Evolutionary conservation across 2,888 invertebrate species (phyloP).

Genomic region (Andricus curvator): DNA sequence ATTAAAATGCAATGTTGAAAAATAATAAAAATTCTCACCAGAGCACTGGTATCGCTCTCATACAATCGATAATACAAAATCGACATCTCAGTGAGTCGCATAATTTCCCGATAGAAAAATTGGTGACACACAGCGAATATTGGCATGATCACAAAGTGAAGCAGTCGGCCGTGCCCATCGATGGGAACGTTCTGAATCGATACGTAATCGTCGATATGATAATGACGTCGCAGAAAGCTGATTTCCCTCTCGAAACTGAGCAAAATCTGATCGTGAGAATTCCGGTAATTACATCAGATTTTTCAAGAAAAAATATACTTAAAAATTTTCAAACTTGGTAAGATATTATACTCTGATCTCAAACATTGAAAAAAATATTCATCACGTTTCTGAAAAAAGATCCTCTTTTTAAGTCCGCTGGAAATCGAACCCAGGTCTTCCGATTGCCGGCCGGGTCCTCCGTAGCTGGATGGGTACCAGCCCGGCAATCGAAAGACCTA

Average conservation of each 20-base stretch:
- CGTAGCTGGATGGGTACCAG: no score
- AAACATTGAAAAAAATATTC: neutral
- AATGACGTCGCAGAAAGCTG: slow-evolving; percentile 49
- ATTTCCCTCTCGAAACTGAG: slow-evolving; percentile 52
- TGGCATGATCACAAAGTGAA: slow-evolving; percentile 81
- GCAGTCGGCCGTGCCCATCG: slow-evolving; percentile 76
- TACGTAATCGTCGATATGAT: slow-evolving; percentile 75
- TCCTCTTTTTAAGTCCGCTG: no score
- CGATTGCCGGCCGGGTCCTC: no score
- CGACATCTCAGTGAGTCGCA: slow-evolving; percentile 80
- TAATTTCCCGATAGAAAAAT: slow-evolving; percentile 83
- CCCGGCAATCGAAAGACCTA: no score
- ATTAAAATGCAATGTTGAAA: no score
- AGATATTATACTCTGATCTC: neutral
- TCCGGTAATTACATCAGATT: neutral
- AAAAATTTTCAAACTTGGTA: neutral
- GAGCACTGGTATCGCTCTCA: slow-evolving; percentile 52
- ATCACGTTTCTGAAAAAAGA: no score
- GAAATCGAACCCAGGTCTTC: no score
- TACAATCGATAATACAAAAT: slow-evolving; percentile 81
- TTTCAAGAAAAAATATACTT: neutral
- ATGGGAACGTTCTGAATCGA: slow-evolving; percentile 64
- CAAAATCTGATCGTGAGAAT: slow-evolving; percentile 57
- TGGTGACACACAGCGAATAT: slow-evolving; percentile 81
- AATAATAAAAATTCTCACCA: slow-evolving; percentile 54